These are phyloP conservation scores for Emberiza fucata DNA, from an alignment of 2,113 vertebrate species.

Conservation along the genomic window DNA sequence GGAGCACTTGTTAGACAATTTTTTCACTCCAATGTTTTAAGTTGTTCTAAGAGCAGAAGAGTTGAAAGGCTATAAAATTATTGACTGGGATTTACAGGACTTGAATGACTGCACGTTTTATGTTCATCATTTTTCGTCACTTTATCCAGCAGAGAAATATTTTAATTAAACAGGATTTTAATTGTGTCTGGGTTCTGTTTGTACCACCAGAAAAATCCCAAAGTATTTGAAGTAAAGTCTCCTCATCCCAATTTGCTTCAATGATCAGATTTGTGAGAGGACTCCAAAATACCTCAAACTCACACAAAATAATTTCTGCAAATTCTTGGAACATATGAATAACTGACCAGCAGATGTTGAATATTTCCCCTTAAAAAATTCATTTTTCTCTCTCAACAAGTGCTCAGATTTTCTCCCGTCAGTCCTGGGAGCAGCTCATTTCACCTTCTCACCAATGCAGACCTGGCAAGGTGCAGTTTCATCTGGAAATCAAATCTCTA, in stretches of 20 bases:
- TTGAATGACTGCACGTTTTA: background rate
- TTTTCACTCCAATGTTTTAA: slow-evolving; percentile 39
- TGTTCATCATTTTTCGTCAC: background rate
- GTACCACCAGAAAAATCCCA: background rate
- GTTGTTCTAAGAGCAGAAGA: slow-evolving; percentile 50
- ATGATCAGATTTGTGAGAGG: background rate
- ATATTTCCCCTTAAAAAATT: background rate
- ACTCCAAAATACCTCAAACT: background rate
- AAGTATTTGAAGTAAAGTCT: background rate
- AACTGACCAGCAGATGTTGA: background rate
- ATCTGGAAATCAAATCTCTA: background rate
- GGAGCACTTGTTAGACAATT: slow-evolving; percentile 52
- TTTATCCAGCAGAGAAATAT: background rate
- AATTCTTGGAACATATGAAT: background rate
- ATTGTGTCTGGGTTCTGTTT: background rate
- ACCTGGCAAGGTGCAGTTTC: background rate
- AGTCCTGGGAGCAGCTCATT: background rate
- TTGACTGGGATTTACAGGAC: background rate
- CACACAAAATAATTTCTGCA: background rate
- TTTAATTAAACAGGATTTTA: background rate
- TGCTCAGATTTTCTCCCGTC: background rate
- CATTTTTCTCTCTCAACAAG: background rate
- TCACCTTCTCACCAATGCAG: background rate
- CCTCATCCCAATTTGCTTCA: background rate
- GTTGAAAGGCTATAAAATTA: slow-evolving; percentile 9